Evolutionary conservation across 2,797 vertebrate species (phyloP), one percentile per base, ranked within the genome.

Genomic region (Menidia menidia): DNA sequence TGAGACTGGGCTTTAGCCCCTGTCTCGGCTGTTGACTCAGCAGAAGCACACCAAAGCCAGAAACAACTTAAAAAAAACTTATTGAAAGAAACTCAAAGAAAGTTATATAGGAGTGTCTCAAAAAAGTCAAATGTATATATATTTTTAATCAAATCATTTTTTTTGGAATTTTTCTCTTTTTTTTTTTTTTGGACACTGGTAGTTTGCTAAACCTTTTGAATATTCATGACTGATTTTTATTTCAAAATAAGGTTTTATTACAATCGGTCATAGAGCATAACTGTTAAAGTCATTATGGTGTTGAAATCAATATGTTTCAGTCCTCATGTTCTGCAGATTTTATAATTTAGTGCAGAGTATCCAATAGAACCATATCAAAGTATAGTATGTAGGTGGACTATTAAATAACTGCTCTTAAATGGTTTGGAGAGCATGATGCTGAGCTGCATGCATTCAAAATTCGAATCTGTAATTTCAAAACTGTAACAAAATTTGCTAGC

Each of bases 21-120:
- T 30, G 15, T 47, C 33, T 57, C 55, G 45, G n/a, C 44, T 47
- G 16, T 41, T 68, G 50, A 72, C 55, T 74, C 54, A 74, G 30
- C 71, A 73, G 6, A 68, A 43, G 59, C 72, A 64, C 74, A 65
- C 72, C 72, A 48, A 30, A 52, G 44, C 33, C 58, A 25, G 16
- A 33, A 64, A 56, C 53, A 65, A 62, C 57, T 53, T 52, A 32
- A 6, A n/a, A 53, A 57, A 45, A 42, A 79, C 67, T 53, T 52
- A 25, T 2, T 25, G 25, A 2, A 25, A 25, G 25, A 25, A 25
- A 25, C 10, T 39, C 35, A 39, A 39, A 10, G 35, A 6, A 10
- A 39, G 35, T 9, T 39, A 7, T 39, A 4, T 41, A 65, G 45
- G 42, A 73, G 53, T 54, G 41, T 25, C 25, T 25, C 25, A 25